Percentiles rank a stretch among this genome's conserved stretches.
Evolutionary conservation across 2,888 invertebrate species (phyloP).

Genomic region (Pseudolycoriella hygida): DNA sequence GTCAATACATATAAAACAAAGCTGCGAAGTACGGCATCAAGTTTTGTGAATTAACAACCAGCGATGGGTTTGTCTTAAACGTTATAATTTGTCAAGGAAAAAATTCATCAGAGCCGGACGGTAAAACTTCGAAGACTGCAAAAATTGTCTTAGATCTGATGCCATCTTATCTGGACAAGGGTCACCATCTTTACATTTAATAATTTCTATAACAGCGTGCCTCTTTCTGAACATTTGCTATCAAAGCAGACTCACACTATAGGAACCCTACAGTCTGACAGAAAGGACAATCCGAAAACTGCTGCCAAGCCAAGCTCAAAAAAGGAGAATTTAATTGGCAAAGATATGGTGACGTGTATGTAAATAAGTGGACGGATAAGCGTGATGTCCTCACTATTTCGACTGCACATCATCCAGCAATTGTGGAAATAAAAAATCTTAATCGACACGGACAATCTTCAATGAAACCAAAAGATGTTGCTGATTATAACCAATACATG

Average conservation of each 20-base stretch:
- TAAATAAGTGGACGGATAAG: background rate
- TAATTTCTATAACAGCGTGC: conserved; percentile 14
- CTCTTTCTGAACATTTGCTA: conserved; percentile 12
- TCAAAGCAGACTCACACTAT: conserved; percentile 12
- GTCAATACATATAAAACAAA: conserved; percentile 9
- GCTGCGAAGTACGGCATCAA: conserved; percentile 14
- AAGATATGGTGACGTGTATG: background rate
- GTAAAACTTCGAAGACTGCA: conserved; percentile 12
- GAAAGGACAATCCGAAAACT: conserved; percentile 12
- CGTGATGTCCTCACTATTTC: background rate
- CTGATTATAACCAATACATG: background rate
- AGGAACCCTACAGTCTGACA: conserved; percentile 13
- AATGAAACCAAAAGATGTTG: background rate
- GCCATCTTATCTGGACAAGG: conserved; percentile 15
- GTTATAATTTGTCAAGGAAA: conserved; percentile 13
- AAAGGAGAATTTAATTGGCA: too few species aligned
- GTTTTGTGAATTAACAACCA: conserved; percentile 13
- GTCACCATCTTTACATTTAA: conserved; percentile 17
- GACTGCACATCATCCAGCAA: background rate
- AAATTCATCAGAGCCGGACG: conserved; percentile 8
- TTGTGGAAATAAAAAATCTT: background rate
- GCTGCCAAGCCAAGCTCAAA: too few species aligned
- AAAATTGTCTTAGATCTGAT: conserved; percentile 14
- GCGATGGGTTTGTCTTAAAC: conserved; percentile 13
- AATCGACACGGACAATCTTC: background rate